These are phyloP conservation scores for Linepithema humile DNA, from an alignment of 1,140 invertebrate species.

Conservation along the genomic window DNA sequence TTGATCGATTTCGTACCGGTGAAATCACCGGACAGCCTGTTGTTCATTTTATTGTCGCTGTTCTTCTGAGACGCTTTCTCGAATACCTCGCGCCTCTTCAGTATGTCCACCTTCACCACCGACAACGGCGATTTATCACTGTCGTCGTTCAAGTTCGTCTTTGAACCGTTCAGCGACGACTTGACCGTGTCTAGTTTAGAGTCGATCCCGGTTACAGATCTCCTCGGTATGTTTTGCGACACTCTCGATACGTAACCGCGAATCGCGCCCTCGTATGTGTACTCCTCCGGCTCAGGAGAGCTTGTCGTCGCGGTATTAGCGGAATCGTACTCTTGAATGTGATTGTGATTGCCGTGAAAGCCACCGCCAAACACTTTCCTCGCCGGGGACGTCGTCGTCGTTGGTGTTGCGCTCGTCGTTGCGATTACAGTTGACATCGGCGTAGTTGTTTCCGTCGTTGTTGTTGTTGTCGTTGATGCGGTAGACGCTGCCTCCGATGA, in stretches of 20 bases:
- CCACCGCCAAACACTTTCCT: conserved; percentile 69
- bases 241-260: conserved; percentile 92
- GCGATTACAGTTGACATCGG: conserved; percentile 39
- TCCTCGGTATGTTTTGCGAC: conserved; percentile 84
- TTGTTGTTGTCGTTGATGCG: background rate
- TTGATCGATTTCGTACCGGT: conserved; percentile 88
- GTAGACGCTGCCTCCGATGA: conserved; percentile 38
- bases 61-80: conserved; percentile 85
- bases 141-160: conserved; percentile 77
- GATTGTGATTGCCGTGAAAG: conserved; percentile 69
- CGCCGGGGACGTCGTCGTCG: conserved; percentile 58
- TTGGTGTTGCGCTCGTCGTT: conserved; percentile 9
- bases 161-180: conserved; percentile 76
- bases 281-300: conserved; percentile 89
- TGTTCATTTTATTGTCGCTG: conserved; percentile 76
- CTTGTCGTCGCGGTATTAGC: conserved; percentile 86
- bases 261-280: conserved; percentile 94
- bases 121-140: conserved; percentile 85
- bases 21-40: conserved; percentile 86
- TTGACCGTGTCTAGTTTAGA: conserved; percentile 78
- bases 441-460: conserved; percentile 32
- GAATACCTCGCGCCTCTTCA: conserved; percentile 92
- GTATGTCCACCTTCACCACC: conserved; percentile 90
- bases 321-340: conserved; percentile 85
- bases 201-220: conserved; percentile 78